Evolutionary conservation across 2,113 vertebrate genomes (phyloP).

Genomic region (Zosterops pallidus): DNA sequence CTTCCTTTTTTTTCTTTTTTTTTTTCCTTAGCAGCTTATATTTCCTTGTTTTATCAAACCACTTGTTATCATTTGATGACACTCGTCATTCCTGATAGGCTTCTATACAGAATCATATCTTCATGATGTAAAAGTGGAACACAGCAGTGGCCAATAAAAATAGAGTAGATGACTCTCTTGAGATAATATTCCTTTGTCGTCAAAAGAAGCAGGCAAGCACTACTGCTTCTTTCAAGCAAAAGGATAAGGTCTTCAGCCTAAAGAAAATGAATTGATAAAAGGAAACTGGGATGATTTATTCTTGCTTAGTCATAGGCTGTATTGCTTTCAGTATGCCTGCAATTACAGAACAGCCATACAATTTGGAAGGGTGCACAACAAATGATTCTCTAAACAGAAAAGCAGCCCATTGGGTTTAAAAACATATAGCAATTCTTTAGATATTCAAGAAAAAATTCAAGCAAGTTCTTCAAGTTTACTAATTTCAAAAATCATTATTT

Average conservation of each 20-base stretch:
- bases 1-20: not conserved
- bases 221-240: not conserved
- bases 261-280: not conserved
- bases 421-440: not conserved
- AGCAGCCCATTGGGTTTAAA: not conserved
- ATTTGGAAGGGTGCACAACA: not conserved
- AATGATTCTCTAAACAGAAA: not conserved
- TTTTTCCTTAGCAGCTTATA: not conserved
- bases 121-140: not conserved
- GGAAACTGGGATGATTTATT: not conserved
- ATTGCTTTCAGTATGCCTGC: not conserved
- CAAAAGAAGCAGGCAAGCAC: not conserved
- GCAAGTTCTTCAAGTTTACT: not conserved
- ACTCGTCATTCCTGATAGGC: not conserved
- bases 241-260: not conserved
- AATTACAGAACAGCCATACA: not conserved
- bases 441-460: not conserved
- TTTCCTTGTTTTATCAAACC: not conserved
- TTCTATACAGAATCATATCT: not conserved
- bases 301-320: conserved; percentile 21
- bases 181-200: not conserved
- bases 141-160: not conserved
- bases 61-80: not conserved
- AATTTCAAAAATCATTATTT: not conserved
- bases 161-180: not conserved